These are phyloP conservation scores for Calephelis nemesis DNA, from an alignment of 1,140 invertebrate genomes.

Conservation along the genomic window DNA sequence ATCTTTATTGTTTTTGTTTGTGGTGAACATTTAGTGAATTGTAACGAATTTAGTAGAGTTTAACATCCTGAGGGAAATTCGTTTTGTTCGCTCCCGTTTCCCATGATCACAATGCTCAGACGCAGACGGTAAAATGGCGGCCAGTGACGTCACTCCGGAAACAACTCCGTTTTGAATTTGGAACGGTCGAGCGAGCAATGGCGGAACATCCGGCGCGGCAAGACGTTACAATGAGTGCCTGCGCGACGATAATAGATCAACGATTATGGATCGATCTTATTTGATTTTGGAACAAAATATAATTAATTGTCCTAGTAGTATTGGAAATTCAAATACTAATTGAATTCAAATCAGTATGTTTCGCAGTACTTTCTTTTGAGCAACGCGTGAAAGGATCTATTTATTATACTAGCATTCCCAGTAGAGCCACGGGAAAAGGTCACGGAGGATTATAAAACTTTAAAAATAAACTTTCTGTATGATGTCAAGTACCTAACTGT, in stretches of 20 bases:
- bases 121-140: constrained; percentile 74
- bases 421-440: too few relatives aligned
- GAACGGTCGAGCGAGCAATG: constrained; percentile 77
- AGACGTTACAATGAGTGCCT: constrained; percentile 74
- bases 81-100: constrained; percentile 63
- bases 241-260: constrained; percentile 40
- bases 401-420: too few relatives aligned
- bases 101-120: constrained; percentile 63
- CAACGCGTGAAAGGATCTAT: too few relatives aligned
- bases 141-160: constrained; percentile 73
- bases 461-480: too few relatives aligned
- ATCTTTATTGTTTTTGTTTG: constrained; percentile 7
- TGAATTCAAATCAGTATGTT: too few relatives aligned
- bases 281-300: constrained; percentile 23
- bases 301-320: not conserved
- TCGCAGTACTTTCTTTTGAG: too few relatives aligned
- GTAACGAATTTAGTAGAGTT: constrained; percentile 18
- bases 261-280: constrained; percentile 31
- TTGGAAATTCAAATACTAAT: too few relatives aligned
- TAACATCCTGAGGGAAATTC: constrained; percentile 54
- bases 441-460: too few relatives aligned
- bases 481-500: too few relatives aligned
- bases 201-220: constrained; percentile 68
- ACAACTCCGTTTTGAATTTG: constrained; percentile 76
- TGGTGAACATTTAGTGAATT: constrained; percentile 22